Conservation (phyloP, 2,797 vertebrate species). For the Pygocentrus nattereri region DNA sequence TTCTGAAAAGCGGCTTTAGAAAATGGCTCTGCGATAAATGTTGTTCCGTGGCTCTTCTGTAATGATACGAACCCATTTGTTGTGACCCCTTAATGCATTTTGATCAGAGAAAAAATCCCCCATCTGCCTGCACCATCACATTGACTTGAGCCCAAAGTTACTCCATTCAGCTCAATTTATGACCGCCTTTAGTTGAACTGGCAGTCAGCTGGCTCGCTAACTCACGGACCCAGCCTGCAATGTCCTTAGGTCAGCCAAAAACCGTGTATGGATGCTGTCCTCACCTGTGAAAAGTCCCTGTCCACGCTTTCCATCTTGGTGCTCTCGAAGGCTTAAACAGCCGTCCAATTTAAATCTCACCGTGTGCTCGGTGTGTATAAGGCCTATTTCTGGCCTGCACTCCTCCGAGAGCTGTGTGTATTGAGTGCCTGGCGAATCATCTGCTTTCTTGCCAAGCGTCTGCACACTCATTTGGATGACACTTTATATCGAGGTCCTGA, state of each 20-base stretch:
- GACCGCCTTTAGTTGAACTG: not conserved
- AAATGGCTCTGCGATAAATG: not conserved
- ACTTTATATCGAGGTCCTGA: slow-evolving; percentile 44
- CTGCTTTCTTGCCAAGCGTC: slow-evolving; percentile 47
- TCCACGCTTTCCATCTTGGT: slow-evolving; percentile 18
- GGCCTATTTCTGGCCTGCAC: slow-evolving; percentile 24
- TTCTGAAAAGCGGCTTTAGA: not conserved
- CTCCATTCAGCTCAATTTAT: not conserved
- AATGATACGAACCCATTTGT: not conserved
- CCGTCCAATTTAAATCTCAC: slow-evolving; percentile 11
- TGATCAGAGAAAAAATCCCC: not conserved
- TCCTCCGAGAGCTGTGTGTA: slow-evolving; percentile 40
- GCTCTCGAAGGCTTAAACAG: slow-evolving; percentile 23
- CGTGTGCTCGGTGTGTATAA: not conserved
- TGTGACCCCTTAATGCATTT: not conserved
- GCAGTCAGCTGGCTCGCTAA: not conserved
- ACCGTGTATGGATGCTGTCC: not conserved
- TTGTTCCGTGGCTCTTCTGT: not conserved
- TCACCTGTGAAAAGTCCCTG: slow-evolving; percentile 18
- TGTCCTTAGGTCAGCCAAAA: slow-evolving; percentile 2
- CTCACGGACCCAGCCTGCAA: not conserved
- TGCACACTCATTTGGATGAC: slow-evolving; percentile 28
- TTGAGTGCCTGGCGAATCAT: slow-evolving; percentile 60
- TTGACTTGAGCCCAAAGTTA: not conserved
- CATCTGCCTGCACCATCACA: not conserved